A percentile compares a stretch with the other conserved stretches of the same genome.
These are phyloP conservation scores for Tupiocoris notatus DNA, from an alignment of 2,888 invertebrate genomes.

Conservation along the genomic window DNA sequence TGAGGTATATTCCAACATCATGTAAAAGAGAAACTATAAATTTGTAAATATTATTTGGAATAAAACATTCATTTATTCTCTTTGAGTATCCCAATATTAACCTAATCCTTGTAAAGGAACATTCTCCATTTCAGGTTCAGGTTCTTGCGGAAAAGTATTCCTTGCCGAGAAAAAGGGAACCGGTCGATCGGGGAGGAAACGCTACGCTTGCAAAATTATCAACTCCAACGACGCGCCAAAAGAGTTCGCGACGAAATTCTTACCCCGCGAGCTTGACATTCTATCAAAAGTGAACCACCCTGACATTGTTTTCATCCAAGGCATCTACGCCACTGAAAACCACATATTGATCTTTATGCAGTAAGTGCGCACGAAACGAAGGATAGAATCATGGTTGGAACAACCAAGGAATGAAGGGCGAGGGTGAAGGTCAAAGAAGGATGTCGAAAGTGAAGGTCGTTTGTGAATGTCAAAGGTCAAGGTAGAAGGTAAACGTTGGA, in stretches of 20 bases:
- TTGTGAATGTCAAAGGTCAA: no score
- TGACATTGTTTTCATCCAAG: conserved; percentile 73
- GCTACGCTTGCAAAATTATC: conserved; percentile 68
- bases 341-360: conserved; percentile 77
- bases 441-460: no score
- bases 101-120: no score
- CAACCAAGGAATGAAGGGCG: no score
- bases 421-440: neutral
- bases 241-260: conserved; percentile 75
- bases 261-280: conserved; percentile 78
- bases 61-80: no score
- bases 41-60: no score
- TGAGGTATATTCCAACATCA: no score
- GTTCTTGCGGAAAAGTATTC: conserved; percentile 27
- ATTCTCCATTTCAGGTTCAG: conserved; percentile 16
- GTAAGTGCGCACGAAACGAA: no score
- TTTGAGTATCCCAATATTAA: no score
- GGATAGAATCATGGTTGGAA: no score
- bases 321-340: conserved; percentile 67
- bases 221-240: conserved; percentile 70
- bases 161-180: conserved; percentile 1
- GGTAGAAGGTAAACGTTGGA: no score
- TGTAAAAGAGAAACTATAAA: no score
- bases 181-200: neutral
- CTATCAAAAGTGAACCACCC: conserved; percentile 73